Evolutionary conservation across 2,113 vertebrate species (phyloP), one percentile per base, ranked within the genome.

Genomic region (Callaeas wilsoni): DNA sequence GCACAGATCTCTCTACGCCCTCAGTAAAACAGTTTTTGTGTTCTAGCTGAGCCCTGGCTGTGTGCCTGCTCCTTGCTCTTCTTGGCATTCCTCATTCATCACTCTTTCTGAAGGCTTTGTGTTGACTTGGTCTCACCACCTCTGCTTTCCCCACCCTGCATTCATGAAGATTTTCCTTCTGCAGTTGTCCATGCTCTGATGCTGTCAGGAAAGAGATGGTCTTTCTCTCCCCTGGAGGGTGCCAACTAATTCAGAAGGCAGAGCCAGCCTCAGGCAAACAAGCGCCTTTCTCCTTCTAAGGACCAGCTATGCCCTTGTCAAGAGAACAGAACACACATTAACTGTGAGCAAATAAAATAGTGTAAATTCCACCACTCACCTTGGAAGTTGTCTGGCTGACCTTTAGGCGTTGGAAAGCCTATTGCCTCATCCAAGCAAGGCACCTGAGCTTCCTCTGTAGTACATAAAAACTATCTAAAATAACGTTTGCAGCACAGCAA

Each of bases 311-410:
- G 2, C 46, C 59, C 76, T 93, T 88, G 39, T 50, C 59, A 95
- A 86, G 75, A 53, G 71, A 90, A 88, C 44, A 94, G 63, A 80
- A 70, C 42, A 83, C 75, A 90, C 13, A 37, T 32, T 71, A 83
- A 75, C 57, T 12, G 12, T 25, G 71, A 95, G 83, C 74, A 96
- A 96, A 96, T 27, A 73, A 68, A 79, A 85, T 12, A 52, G 76
- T 19, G 87, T 69, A 73, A 93, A 88, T 86, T 80, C 59, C 33
- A 60, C 16, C 44, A 53, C 16, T 69, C 59, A 49, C 35, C 13
- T 2, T 63, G 50, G 85, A 80, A 88, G 91, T 83, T 65, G 21
- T 67, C 80, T 92, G 50, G 35, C 46, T 82, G 59, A 94, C 70
- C 53, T 73, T 64, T 27, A 62, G 37, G 22, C n/a, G 49, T 8